Percentiles rank a stretch among this genome's conserved stretches.
Conservation (phyloP, 1,140 invertebrate species). For the Centruroides sculpturatus region DNA sequence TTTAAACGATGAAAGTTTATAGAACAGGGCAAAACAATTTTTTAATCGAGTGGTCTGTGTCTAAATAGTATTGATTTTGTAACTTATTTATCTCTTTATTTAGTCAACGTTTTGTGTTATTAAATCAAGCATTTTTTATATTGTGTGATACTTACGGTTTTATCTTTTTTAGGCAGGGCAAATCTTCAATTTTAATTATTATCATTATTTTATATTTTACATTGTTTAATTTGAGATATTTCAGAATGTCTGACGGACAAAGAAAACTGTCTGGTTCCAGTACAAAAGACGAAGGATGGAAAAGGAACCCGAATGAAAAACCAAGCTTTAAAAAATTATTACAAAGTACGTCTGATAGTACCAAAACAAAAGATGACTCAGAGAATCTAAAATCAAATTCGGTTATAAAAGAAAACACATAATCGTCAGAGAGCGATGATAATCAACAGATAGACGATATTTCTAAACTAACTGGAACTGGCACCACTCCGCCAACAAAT, state of each 20-base stretch:
- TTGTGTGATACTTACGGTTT: too few relatives aligned
- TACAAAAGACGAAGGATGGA: background rate
- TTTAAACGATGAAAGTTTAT: too few relatives aligned
- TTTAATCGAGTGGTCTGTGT: too few relatives aligned
- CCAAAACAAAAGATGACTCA: background rate
- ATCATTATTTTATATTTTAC: too few relatives aligned
- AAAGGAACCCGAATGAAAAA: slow-evolving; percentile 2
- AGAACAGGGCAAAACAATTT: too few relatives aligned
- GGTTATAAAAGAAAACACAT: too few relatives aligned
- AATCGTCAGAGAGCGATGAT: background rate
- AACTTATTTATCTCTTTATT: too few relatives aligned
- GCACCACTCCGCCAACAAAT: background rate
- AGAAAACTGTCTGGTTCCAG: background rate
- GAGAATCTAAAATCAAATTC: background rate
- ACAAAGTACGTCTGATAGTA: background rate
- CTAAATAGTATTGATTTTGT: too few relatives aligned
- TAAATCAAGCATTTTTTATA: too few relatives aligned
- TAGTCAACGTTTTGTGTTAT: too few relatives aligned
- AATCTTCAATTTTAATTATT: too few relatives aligned
- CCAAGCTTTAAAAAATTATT: background rate
- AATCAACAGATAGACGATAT: background rate
- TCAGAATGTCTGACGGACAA: background rate
- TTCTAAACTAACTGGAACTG: background rate
- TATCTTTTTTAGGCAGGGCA: too few relatives aligned
- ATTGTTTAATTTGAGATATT: background rate